Conservation (phyloP, 2,888 invertebrate genomes). For the Tipula helvola region DNA sequence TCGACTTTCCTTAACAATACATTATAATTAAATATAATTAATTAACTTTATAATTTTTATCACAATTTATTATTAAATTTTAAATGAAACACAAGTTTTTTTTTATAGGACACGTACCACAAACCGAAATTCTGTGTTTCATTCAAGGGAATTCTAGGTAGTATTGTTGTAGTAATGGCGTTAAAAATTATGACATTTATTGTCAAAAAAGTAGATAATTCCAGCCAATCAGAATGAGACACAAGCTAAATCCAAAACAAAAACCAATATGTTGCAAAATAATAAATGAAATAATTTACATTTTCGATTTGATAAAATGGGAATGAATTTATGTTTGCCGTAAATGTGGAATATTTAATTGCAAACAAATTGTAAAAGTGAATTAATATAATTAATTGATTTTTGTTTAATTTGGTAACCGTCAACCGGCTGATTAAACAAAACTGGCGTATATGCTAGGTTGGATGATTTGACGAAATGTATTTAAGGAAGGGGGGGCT, state of each 20-base stretch:
- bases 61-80: background rate
- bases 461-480: background rate
- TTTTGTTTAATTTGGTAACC: background rate
- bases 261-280: background rate
- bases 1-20: background rate
- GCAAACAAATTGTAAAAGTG: background rate
- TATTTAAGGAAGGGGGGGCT: background rate
- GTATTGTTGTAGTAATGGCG: background rate
- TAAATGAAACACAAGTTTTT: background rate
- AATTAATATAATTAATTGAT: background rate
- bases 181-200: background rate
- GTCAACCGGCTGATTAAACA: background rate
- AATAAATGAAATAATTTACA: background rate
- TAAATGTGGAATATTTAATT: background rate
- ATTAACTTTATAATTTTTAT: background rate
- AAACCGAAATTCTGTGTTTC: background rate
- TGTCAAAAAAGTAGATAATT: background rate
- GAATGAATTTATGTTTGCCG: background rate
- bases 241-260: background rate
- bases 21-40: background rate
- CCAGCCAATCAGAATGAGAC: conserved; percentile 10
- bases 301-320: background rate
- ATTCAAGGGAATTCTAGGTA: background rate
- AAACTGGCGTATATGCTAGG: background rate
- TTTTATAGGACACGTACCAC: background rate